Evolutionary conservation across 1,140 invertebrate species (phyloP).

Genomic region (Agrypnia vestita): DNA sequence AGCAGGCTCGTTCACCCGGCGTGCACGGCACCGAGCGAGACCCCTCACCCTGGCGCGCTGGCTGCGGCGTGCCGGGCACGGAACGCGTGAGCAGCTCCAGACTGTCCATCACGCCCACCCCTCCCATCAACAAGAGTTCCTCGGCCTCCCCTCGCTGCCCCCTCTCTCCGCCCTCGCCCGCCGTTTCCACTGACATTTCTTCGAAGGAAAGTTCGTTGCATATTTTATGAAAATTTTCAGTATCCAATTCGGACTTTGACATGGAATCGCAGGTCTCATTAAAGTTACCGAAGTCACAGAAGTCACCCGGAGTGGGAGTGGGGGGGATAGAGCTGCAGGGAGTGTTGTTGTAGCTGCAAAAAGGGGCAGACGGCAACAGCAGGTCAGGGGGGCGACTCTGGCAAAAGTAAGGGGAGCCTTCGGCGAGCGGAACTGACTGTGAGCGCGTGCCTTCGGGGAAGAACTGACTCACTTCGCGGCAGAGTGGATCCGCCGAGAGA

Average conservation of each 20-base stretch:
- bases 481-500: conserved; percentile 68
- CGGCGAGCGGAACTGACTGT: conserved; percentile 81
- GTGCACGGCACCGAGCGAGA: conserved; percentile 80
- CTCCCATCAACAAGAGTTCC: conserved; percentile 60
- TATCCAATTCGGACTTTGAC: conserved; percentile 71
- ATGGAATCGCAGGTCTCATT: conserved; percentile 71
- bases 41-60: conserved; percentile 65
- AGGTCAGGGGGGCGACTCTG: conserved; percentile 64
- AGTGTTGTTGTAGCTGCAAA: conserved; percentile 73
- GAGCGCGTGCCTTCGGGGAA: conserved; percentile 73
- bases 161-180: conserved; percentile 12
- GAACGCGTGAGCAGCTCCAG: conserved; percentile 57
- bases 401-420: conserved; percentile 61
- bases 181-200: conserved; percentile 16
- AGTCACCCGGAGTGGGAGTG: conserved; percentile 81
- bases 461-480: conserved; percentile 73
- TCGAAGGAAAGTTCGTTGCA: conserved; percentile 67
- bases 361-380: conserved; percentile 59
- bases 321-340: conserved; percentile 79
- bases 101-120: neutral
- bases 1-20: conserved; percentile 73
- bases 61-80: conserved; percentile 64
- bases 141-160: conserved; percentile 61
- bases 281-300: conserved; percentile 78
- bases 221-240: conserved; percentile 72